phyloP scores from a whole-genome alignment of 2,888 invertebrate genomes.

The Ophonus ardosiacus region DNA sequence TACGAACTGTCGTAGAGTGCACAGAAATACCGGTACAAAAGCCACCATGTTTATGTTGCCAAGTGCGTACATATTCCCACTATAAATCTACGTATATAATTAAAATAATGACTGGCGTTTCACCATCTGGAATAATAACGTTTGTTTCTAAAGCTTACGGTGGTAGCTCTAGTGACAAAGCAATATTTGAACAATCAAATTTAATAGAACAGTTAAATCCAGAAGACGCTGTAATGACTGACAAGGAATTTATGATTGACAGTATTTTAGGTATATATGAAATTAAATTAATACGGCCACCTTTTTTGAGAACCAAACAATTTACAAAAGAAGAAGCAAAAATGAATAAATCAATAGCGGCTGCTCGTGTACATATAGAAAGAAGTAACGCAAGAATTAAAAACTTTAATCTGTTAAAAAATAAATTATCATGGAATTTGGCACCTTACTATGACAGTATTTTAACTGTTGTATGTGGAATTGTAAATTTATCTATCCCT shows the following conservation, averaged over 20 bases:
- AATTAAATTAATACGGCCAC: constrained; percentile 24
- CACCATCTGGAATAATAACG: not conserved
- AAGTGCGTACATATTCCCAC: not conserved
- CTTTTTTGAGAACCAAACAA: constrained; percentile 15
- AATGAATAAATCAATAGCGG: not conserved
- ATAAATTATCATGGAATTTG: no score
- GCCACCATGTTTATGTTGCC: no score
- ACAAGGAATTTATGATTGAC: no score
- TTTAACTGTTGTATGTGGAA: no score
- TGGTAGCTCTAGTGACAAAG: not conserved
- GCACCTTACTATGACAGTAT: constrained; percentile 2
- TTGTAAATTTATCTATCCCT: no score
- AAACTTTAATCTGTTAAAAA: no score
- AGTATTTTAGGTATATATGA: not conserved
- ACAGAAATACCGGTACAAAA: no score
- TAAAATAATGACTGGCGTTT: not conserved
- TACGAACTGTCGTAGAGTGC: no score
- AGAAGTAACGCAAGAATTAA: not conserved
- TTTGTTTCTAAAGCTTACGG: no score
- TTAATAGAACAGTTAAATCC: constrained; percentile 4
- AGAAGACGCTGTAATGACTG: no score
- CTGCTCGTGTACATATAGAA: constrained; percentile 42
- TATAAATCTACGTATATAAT: not conserved
- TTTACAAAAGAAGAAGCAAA: not conserved
- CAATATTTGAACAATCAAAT: not conserved